These are phyloP conservation scores for Hycleus phaleratus DNA, from an alignment of 1,140 invertebrate genomes.

Conservation along the genomic window DNA sequence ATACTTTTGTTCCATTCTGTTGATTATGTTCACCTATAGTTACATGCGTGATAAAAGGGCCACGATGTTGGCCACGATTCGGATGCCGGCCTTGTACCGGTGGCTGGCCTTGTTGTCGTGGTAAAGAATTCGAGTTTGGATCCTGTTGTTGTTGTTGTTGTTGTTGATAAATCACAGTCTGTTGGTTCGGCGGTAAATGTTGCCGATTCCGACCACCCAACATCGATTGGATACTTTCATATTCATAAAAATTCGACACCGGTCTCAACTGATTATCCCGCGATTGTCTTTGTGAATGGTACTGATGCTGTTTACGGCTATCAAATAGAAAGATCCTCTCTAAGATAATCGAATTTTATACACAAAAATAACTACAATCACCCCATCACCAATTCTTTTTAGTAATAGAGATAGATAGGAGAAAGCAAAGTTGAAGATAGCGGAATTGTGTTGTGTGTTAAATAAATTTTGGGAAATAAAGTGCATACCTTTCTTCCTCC, in stretches of 20 bases:
- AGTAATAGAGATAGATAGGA: neutral
- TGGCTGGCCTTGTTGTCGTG: constrained; percentile 24
- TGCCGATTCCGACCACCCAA: constrained; percentile 30
- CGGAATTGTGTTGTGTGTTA: too few species aligned
- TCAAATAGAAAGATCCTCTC: neutral
- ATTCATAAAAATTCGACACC: constrained; percentile 75
- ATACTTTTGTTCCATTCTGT: constrained; percentile 37
- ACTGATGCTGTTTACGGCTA: constrained; percentile 63
- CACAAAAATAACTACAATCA: neutral
- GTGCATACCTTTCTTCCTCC: constrained; percentile 60
- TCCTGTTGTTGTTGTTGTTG: constrained; percentile 27
- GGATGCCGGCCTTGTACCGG: constrained; percentile 14
- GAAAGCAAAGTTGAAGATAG: neutral
- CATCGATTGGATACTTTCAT: constrained; percentile 63
- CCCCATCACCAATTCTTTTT: neutral
- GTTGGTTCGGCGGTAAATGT: neutral
- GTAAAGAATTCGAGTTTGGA: constrained; percentile 33
- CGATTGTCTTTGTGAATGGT: constrained; percentile 68
- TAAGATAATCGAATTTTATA: neutral
- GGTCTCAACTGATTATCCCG: constrained; percentile 55
- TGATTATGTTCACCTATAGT: constrained; percentile 40
- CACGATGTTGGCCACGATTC: constrained; percentile 37
- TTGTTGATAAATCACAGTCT: neutral
- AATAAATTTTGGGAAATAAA: neutral
- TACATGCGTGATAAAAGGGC: constrained; percentile 53